Evolutionary conservation across 2,888 invertebrate genomes (phyloP), one percentile per base, ranked within the genome.

Genomic region (Gandaritis pyraliata): DNA sequence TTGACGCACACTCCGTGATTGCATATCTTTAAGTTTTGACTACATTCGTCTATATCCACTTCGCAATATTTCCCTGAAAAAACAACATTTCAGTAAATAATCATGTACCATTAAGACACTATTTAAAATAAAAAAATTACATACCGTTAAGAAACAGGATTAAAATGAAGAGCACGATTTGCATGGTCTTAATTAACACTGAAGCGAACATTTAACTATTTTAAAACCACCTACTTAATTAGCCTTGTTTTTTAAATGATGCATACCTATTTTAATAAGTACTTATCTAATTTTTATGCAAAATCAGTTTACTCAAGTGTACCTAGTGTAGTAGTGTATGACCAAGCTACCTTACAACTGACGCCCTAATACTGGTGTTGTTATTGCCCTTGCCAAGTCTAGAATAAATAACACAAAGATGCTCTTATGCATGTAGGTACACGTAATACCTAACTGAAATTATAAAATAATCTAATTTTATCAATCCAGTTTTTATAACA

Each of bases 1-100:
- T 97, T 97, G 33, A 96, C 90, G 82, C 97, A 98, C 62, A 97
- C 96, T 23, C 97, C 97, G 75, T 96, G 93, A 73, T 96, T 95
- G 82, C 97, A 97, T 65, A 96, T 93, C 58, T 94, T 93, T 47
- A 89, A 92, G 46, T 88, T 88, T 48, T 92, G 91, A 49, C 75
- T 70, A 81, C 97, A 97, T 82, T 97, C 97, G 78, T 97, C 94
- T 13, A 97, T 93, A 78, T 97, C 97, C 57, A 88, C 72, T 69
- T 93, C 93, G 66, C 94, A 94, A 60, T 88, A 88, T 29, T 92
- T 87, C 11, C 94, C 94, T 93, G 75, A 55, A 79, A 78, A 62
- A 59, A 73, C 23, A 58, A 39, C 6, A 13, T 12, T 15, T 30
- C 16, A 48, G 10, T 10, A 33, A 15, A 48, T 30, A 1, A 33